Conservation (phyloP, 1,140 invertebrate genomes). For the Eufriesea mexicana region DNA sequence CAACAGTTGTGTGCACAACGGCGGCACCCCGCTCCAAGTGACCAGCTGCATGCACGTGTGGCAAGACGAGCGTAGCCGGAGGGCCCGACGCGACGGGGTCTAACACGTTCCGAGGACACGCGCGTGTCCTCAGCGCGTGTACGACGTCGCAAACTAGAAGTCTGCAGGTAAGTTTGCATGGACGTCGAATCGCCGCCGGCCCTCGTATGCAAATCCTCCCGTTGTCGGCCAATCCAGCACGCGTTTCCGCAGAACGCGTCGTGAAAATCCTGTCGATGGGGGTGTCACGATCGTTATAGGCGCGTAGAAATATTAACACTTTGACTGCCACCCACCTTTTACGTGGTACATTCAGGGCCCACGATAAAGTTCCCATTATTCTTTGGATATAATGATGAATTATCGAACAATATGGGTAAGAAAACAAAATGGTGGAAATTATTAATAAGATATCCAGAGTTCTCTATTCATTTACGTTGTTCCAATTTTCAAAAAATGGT, state of each 20-base stretch:
- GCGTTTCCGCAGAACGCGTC: conserved; percentile 45
- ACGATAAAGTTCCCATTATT: too few relatives aligned
- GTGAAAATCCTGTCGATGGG: conserved; percentile 28
- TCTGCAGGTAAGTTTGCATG: conserved; percentile 55
- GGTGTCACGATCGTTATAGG: too few relatives aligned
- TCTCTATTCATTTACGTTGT: too few relatives aligned
- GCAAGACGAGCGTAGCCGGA: conserved; percentile 54
- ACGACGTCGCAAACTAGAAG: conserved; percentile 61
- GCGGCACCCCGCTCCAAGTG: conserved; percentile 28
- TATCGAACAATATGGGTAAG: too few relatives aligned
- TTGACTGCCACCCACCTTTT: too few relatives aligned
- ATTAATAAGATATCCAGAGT: too few relatives aligned
- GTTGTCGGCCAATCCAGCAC: conserved; percentile 43
- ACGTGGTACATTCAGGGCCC: too few relatives aligned
- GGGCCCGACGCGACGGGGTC: conserved; percentile 36
- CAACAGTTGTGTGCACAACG: conserved; percentile 23
- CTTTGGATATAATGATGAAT: too few relatives aligned
- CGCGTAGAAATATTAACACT: too few relatives aligned
- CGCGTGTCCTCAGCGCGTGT: conserved; percentile 58
- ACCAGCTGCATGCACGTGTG: conserved; percentile 55
- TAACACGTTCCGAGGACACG: conserved; percentile 59
- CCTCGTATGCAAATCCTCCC: conserved; percentile 59
- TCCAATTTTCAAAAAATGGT: too few relatives aligned
- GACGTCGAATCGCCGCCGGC: conserved; percentile 50
- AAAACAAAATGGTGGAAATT: too few relatives aligned